Evolutionary conservation across 2,888 invertebrate genomes (phyloP).

Genomic region (Coremacera marginata): DNA sequence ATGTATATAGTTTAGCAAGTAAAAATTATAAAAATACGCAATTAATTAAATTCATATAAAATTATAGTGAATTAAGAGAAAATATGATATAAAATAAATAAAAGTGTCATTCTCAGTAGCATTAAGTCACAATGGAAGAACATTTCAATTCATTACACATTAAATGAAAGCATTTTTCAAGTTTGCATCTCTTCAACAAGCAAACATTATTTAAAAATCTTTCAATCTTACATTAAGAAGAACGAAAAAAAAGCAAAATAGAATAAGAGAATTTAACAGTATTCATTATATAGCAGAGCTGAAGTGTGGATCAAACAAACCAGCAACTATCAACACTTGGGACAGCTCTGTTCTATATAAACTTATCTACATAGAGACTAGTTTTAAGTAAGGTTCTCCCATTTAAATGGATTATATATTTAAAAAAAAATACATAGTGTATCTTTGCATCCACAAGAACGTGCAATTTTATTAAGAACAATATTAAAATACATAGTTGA

Average conservation of each 20-base stretch:
- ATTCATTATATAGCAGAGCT: neutral
- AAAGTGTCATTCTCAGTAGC: constrained; percentile 1
- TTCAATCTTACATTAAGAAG: neutral
- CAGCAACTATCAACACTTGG: too few species aligned
- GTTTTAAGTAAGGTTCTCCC: neutral
- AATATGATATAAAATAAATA: neutral
- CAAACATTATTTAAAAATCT: neutral
- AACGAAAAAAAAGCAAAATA: neutral
- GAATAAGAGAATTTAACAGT: neutral
- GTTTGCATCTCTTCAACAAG: too few species aligned
- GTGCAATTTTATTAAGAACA: constrained; percentile 19
- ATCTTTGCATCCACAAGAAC: neutral
- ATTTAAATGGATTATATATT: neutral
- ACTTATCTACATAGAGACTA: neutral
- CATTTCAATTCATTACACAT: constrained; percentile 16
- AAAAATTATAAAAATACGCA: constrained; percentile 41
- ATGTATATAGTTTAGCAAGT: constrained; percentile 68
- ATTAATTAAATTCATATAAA: constrained; percentile 18
- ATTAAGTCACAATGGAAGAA: constrained; percentile 18
- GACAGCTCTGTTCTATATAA: neutral
- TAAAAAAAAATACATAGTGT: neutral
- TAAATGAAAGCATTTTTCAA: too few species aligned
- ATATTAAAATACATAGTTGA: neutral
- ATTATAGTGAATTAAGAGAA: neutral
- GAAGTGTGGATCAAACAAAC: neutral